phyloP scores from a whole-genome alignment of 2,797 vertebrate genomes.

The Chaetophractus vellerosus region DNA sequence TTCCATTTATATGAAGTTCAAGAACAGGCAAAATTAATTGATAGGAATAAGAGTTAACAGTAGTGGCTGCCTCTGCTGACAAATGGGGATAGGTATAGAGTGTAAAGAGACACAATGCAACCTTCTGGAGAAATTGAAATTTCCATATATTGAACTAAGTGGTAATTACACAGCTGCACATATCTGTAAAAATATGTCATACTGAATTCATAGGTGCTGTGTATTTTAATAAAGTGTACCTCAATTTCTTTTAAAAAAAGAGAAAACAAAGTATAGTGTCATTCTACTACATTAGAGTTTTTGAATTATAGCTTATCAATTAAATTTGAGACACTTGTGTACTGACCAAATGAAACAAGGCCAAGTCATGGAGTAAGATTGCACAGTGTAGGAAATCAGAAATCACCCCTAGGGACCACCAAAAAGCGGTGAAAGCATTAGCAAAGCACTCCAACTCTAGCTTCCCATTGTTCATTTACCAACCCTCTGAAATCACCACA shows the following conservation, averaged over 20 bases:
- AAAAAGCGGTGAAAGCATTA: neutral
- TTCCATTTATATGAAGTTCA: neutral
- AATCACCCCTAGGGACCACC: neutral
- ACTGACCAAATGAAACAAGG: neutral
- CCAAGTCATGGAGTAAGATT: neutral
- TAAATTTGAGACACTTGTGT: neutral
- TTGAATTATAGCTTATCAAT: neutral
- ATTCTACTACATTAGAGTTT: neutral
- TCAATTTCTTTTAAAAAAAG: conserved; percentile 26
- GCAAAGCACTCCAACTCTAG: neutral
- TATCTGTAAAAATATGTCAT: neutral
- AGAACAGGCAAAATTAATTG: neutral
- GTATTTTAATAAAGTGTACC: neutral
- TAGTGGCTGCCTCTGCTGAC: neutral
- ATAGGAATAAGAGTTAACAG: neutral
- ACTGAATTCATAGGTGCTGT: neutral
- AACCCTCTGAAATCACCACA: conserved; percentile 1
- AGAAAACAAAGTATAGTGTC: neutral
- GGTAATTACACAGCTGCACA: neutral
- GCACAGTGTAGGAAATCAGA: neutral
- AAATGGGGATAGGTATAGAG: neutral
- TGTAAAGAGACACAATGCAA: neutral
- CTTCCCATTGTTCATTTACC: conserved; percentile 36
- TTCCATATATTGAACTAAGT: neutral
- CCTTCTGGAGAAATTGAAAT: neutral